These are phyloP conservation scores for Nemoura dubitans DNA, from an alignment of 2,888 invertebrate species.

Conservation along the genomic window DNA sequence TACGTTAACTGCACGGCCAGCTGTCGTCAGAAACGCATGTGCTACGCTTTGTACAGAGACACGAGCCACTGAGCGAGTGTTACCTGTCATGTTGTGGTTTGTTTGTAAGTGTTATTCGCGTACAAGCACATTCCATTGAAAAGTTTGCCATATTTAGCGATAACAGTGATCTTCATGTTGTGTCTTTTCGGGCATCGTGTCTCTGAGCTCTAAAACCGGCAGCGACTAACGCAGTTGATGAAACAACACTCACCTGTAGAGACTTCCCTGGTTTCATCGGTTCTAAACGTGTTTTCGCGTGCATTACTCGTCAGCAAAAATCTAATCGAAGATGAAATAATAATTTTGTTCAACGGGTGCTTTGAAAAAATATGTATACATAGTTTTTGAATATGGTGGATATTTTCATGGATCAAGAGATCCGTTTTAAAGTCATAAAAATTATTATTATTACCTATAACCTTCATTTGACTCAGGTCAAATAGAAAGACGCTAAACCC, in stretches of 20 bases:
- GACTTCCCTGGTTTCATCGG: too few relatives aligned
- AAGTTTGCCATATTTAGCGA: background rate
- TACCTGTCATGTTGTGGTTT: background rate
- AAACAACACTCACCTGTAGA: background rate
- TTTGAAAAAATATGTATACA: too few relatives aligned
- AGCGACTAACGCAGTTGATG: background rate
- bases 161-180: background rate
- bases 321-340: too few relatives aligned
- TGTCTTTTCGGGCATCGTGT: background rate
- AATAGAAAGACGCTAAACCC: background rate
- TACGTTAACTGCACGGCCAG: too few relatives aligned
- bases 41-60: background rate
- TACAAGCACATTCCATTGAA: background rate
- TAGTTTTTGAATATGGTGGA: too few relatives aligned
- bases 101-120: background rate
- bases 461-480: background rate
- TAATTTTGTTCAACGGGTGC: too few relatives aligned
- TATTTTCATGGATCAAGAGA: too few relatives aligned
- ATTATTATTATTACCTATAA: too few relatives aligned
- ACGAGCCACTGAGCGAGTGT: background rate
- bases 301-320: too few relatives aligned
- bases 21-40: background rate
- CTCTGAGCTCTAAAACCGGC: background rate
- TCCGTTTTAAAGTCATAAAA: too few relatives aligned
- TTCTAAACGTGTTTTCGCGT: too few relatives aligned